phyloP scores from a whole-genome alignment of 1,140 invertebrate genomes.

The Drosophila sechellia region DNA sequence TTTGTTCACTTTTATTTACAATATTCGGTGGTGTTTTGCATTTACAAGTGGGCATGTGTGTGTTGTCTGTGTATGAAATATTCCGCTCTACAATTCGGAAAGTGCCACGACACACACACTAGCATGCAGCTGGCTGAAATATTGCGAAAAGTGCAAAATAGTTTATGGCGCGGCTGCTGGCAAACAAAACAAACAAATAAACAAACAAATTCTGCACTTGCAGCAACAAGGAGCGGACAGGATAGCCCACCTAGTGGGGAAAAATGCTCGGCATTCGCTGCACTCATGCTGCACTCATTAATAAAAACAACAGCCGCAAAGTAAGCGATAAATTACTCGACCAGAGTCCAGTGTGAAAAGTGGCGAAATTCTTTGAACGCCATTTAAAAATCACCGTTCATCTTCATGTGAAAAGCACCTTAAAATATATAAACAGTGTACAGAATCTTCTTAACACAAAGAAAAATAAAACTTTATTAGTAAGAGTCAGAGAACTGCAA shows the following conservation, averaged over 20 bases:
- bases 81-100: slow-evolving; percentile 70
- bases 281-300: slow-evolving; percentile 67
- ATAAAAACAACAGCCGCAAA: slow-evolving; percentile 77
- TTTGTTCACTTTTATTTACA: slow-evolving; percentile 75
- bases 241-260: slow-evolving; percentile 37
- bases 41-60: slow-evolving; percentile 31
- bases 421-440: background rate
- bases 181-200: slow-evolving; percentile 45
- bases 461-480: too few relatives aligned
- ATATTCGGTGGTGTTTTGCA: slow-evolving; percentile 61
- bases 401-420: background rate
- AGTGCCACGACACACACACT: slow-evolving; percentile 55
- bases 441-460: too few relatives aligned
- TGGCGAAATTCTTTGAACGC: slow-evolving; percentile 41
- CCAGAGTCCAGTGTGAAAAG: slow-evolving; percentile 39
- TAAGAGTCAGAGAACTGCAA: too few relatives aligned
- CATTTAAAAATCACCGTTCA: slow-evolving; percentile 39
- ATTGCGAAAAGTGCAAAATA: slow-evolving; percentile 80
- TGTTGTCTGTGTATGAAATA: slow-evolving; percentile 55
- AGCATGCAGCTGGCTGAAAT: slow-evolving; percentile 56
- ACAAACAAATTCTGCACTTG: slow-evolving; percentile 9
- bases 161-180: slow-evolving; percentile 67
- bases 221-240: slow-evolving; percentile 7
- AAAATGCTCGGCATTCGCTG: slow-evolving; percentile 57
- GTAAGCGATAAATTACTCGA: slow-evolving; percentile 69